Evolutionary conservation across 2,888 invertebrate genomes (phyloP).

Genomic region (Pristionchus arcanus): DNA sequence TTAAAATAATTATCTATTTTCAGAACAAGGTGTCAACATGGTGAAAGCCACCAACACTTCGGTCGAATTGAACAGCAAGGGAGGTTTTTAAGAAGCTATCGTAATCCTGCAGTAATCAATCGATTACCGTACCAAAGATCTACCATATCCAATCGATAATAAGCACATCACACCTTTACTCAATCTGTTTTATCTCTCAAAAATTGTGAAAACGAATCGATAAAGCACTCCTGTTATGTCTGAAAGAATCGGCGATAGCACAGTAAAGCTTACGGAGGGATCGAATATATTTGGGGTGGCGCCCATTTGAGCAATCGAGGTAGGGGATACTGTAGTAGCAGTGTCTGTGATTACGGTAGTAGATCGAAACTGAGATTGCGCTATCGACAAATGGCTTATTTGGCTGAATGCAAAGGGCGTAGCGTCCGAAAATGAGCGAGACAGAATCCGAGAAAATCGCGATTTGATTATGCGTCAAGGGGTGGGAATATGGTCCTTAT

Average conservation of each 20-base stretch:
- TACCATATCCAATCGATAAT: slow-evolving; percentile 14
- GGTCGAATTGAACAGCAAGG: slow-evolving; percentile 29
- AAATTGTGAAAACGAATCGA: slow-evolving; percentile 11
- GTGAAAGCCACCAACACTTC: not conserved
- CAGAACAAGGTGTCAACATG: not conserved
- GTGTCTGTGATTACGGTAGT: slow-evolving; percentile 34
- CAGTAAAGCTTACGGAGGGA: slow-evolving; percentile 1
- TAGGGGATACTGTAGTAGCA: slow-evolving; percentile 42
- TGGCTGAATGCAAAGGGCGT: slow-evolving; percentile 11
- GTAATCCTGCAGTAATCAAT: not conserved
- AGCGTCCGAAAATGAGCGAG: not conserved
- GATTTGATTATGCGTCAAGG: slow-evolving; percentile 15
- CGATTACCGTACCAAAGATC: not conserved
- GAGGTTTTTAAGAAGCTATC: not conserved
- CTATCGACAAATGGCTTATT: slow-evolving; percentile 6
- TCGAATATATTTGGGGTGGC: slow-evolving; percentile 1
- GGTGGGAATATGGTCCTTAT: not conserved
- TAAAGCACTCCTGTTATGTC: slow-evolving; percentile 22
- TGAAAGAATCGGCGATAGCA: not conserved
- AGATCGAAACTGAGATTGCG: slow-evolving; percentile 8
- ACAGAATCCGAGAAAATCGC: not conserved
- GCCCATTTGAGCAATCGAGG: slow-evolving; percentile 20
- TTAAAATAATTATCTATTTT: no score
- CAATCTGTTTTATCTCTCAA: slow-evolving; percentile 18
- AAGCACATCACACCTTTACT: not conserved